phyloP scores from a whole-genome alignment of 2,113 vertebrate genomes.

The Leptosomus discolor region DNA sequence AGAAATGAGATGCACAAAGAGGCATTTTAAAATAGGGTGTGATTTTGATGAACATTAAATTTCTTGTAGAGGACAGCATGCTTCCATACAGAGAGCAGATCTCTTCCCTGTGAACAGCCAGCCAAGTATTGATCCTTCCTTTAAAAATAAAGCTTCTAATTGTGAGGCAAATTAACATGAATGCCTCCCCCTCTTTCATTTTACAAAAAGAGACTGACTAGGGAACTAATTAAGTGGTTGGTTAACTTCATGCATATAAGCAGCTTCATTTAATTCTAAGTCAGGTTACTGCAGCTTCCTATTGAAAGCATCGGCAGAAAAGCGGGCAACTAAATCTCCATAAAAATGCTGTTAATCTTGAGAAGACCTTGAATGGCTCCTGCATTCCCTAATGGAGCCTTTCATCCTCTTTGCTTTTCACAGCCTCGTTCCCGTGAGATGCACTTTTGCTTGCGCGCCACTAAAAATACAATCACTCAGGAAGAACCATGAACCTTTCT shows the following conservation, averaged over 20 bases:
- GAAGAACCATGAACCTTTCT: background rate
- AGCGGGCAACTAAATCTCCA: background rate
- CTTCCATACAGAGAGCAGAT: background rate
- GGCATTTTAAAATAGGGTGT: background rate
- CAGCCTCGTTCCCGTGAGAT: background rate
- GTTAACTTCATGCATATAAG: constrained; percentile 4
- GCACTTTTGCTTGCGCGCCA: background rate
- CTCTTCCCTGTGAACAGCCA: background rate
- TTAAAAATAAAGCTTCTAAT: background rate
- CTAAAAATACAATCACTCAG: background rate
- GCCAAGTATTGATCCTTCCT: background rate
- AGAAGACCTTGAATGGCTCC: background rate
- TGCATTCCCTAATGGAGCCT: background rate
- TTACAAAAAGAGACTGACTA: background rate
- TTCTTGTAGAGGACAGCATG: background rate
- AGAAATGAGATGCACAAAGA: background rate
- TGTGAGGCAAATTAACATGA: background rate
- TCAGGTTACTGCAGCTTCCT: background rate
- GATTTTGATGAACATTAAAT: background rate
- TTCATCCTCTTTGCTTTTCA: background rate
- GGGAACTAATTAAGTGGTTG: constrained; percentile 11
- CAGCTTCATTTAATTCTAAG: background rate
- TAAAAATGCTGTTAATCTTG: background rate
- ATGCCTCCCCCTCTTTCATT: background rate
- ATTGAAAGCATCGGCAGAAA: background rate